phyloP scores from a whole-genome alignment of 1,140 invertebrate species.

The Lepidurus packardi region DNA sequence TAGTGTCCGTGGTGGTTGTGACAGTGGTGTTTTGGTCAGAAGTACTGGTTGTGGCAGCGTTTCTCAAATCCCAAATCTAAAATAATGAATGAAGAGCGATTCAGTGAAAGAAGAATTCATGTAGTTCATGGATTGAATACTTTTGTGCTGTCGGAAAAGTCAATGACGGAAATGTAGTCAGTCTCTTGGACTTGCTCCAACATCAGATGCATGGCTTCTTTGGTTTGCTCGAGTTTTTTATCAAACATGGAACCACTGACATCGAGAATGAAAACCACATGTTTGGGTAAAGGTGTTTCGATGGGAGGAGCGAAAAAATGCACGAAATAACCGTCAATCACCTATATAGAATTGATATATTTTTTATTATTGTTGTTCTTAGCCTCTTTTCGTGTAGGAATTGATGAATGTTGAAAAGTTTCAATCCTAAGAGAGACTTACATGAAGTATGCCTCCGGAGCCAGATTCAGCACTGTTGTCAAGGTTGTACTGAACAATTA shows the following conservation, averaged over 20 bases:
- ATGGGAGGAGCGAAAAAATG: slow-evolving; percentile 62
- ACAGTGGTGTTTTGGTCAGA: neutral
- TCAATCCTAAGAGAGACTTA: slow-evolving; percentile 38
- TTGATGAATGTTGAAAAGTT: neutral
- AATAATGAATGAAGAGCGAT: too few species aligned
- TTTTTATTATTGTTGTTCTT: too few species aligned
- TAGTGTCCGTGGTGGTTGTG: neutral
- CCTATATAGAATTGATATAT: slow-evolving; percentile 43
- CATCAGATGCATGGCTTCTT: slow-evolving; percentile 60
- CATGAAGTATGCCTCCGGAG: slow-evolving; percentile 50
- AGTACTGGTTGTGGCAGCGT: neutral
- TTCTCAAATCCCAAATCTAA: neutral
- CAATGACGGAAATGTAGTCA: slow-evolving; percentile 62
- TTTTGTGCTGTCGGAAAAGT: slow-evolving; percentile 52
- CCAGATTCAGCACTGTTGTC: slow-evolving; percentile 44
- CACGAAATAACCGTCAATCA: slow-evolving; percentile 69
- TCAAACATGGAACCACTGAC: slow-evolving; percentile 65
- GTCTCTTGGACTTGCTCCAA: slow-evolving; percentile 53
- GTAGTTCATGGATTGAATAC: slow-evolving; percentile 43
- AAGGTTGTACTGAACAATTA: slow-evolving; percentile 59
- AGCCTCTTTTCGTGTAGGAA: neutral
- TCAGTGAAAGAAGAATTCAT: too few species aligned
- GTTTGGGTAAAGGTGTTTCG: slow-evolving; percentile 56
- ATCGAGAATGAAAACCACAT: slow-evolving; percentile 66
- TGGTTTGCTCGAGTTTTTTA: slow-evolving; percentile 57